A percentile compares a stretch with the other conserved stretches of the same genome.
Evolutionary conservation across 2,888 invertebrate genomes (phyloP).

Genomic region (Amphipoea oculea): DNA sequence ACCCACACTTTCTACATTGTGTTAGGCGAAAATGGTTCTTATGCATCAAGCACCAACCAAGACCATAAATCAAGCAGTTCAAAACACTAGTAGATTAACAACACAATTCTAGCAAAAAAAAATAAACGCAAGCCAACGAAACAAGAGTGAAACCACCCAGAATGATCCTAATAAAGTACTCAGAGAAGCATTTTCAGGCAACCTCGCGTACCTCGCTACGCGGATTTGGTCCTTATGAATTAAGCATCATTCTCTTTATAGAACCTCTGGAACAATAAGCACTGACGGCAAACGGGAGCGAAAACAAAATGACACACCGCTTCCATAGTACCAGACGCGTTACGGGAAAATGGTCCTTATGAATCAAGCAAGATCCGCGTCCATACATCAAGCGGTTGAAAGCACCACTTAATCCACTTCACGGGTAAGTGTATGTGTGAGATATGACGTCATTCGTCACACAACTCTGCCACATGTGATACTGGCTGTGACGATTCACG

Average conservation of each 20-base stretch:
- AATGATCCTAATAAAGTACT: constrained; percentile 42
- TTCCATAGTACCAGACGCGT: constrained; percentile 51
- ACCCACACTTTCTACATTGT: background rate
- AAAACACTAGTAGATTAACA: constrained; percentile 3
- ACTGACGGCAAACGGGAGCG: constrained; percentile 24
- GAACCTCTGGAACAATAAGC: constrained; percentile 49
- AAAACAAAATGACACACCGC: constrained; percentile 48
- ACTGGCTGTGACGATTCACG: constrained; percentile 70
- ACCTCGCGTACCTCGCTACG: constrained; percentile 16
- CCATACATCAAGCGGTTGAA: constrained; percentile 81
- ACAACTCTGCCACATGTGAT: constrained; percentile 71
- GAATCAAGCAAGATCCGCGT: constrained; percentile 78
- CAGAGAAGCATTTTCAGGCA: constrained; percentile 34
- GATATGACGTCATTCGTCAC: constrained; percentile 85
- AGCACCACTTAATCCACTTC: constrained; percentile 83
- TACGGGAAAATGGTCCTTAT: constrained; percentile 72
- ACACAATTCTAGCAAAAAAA: constrained; percentile 3
- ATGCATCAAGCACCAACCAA: background rate
- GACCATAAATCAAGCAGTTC: constrained; percentile 12
- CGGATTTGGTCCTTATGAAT: constrained; percentile 54
- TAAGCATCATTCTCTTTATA: constrained; percentile 46
- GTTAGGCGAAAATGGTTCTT: constrained; percentile 1
- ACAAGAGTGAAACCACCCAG: constrained; percentile 7
- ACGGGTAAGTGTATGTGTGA: constrained; percentile 80
- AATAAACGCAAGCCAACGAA: constrained; percentile 2